Evolutionary conservation across 2,888 invertebrate species (phyloP), one percentile per base, ranked within the genome.

Genomic region (Agrilus mali): DNA sequence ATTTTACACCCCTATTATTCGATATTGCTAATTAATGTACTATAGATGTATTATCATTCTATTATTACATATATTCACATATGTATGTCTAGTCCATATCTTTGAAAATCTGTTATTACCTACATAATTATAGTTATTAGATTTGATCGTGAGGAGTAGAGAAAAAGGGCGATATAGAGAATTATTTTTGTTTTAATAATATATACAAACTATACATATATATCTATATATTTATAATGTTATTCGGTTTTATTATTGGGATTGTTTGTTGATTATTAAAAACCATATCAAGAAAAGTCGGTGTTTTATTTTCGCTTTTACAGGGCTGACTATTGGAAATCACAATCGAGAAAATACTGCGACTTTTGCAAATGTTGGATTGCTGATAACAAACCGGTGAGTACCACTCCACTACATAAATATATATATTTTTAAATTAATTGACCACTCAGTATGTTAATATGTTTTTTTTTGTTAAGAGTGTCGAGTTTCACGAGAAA

Each of bases 331-430:
- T 93, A 87, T 63, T 97, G 97, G 97, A 90, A 93, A 65, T 96
- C 96, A 17, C 86, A 92, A 60, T 89, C 88, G 0, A 80, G 88
- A 49, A 95, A 96, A 66, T 95, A 83, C 66, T 97, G 97, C 63
- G 94, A 96, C 54, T 92, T 93, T 67, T 97, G 97, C 70, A 95
- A 96, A 68, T 95, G 95, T 63, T 97, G 96, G 96, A 86, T 94
- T 57, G 88, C 94, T 42, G 95, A 96, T 66, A 97, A 97, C 63
- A 93, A 90, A 75, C 87, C 93, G 42, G 83, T 83, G 69, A 75
- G 75, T 70, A 34, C n/a, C n/a, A n/a, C n/a, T n/a, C n/a, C n/a
- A n/a, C n/a, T n/a, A n/a, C n/a, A 31, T 17, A 31, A n/a, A 8
- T 2, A 17, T 12, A 5, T 40, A 42, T 27, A 14, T 41, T 10